Base-by-base conservation (phyloP, 2,113 vertebrate genomes). In the crab-eating macaque (Macaca fascicularis) region DNA sequence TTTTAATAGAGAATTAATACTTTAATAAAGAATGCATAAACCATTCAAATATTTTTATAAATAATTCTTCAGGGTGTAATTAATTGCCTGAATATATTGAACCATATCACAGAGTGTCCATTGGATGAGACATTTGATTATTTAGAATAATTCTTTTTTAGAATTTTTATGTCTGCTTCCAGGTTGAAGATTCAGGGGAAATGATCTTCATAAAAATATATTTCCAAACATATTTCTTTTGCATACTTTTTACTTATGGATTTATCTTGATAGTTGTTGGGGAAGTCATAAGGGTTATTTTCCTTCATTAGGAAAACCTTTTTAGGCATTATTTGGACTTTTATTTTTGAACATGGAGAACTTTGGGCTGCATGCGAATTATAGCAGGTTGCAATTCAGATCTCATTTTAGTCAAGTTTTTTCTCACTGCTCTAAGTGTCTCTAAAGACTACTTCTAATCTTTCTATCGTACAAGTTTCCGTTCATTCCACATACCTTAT, bases 151-250 rank as follows among this genome's bases (percentile, higher is more conserved):
- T 40, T 93, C 32, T 89, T 17, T 30, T 82, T 80, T 84, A 84
- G 79, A 93, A 90, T 85, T 82, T 90, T 92, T 93, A 59, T 93
- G 2, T 82, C 30, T 92, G 17, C 4, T 84, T 88, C 32, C 19
- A 94, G 45, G 38, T 23, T 85, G 72, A 95, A 92, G 23, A 83
- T 93, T 95, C 72, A 43, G n/a, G 75, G 61, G 7, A 43, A 85
- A 80, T 20, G 84, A 20, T 86, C 19, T 64, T 95, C 19, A 69
- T 95, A 89, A 97, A 97, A 85, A 75, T 89, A 50, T 27, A 30
- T 93, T 94, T 69, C 59, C 61, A 95, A 89, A 70, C 57, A 82
- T 57, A 90, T 93, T 95, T 88, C 25, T 35, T 94, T 88, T 35
- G 85, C 2, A 3, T 45, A 75, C 59, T 64, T 96, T 96, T 95